Evolutionary conservation across 53 echinoderm and acorn worm genomes (phyloP).

Genomic region (Holothuria scabra): DNA sequence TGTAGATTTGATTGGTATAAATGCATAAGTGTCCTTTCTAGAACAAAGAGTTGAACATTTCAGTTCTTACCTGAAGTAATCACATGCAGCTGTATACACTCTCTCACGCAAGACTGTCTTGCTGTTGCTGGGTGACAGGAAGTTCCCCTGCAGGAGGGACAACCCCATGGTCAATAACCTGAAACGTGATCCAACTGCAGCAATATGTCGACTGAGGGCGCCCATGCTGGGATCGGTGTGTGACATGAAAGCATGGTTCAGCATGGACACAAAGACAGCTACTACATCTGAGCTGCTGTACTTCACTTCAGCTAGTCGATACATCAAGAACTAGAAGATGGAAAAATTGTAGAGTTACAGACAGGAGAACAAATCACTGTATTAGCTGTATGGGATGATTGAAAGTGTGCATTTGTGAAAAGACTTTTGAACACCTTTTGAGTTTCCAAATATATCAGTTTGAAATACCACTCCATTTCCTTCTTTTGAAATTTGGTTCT

Average conservation of each 20-base stretch:
- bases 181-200: conserved; percentile 82
- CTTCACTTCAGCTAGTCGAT: conserved; percentile 84
- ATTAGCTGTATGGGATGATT: no score
- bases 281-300: conserved; percentile 86
- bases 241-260: conserved; percentile 83
- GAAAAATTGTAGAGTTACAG: background rate
- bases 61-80: conserved; percentile 83
- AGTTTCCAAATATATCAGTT: no score
- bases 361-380: no score
- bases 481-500: no score
- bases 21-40: no score
- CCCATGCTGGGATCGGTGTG: conserved; percentile 72
- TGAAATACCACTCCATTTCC: no score
- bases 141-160: conserved; percentile 90
- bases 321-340: conserved; percentile 70
- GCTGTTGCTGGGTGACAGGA: conserved; percentile 65
- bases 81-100: conserved; percentile 92
- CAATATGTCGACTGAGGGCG: conserved; percentile 81
- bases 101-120: conserved; percentile 94
- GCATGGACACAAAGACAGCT: conserved; percentile 81
- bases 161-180: conserved; percentile 85
- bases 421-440: no score
- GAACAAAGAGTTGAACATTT: no score
- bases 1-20: no score
- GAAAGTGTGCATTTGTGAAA: no score